phyloP scores from a whole-genome alignment of 2,797 vertebrate genomes.

The Cyprinodon diabolis region DNA sequence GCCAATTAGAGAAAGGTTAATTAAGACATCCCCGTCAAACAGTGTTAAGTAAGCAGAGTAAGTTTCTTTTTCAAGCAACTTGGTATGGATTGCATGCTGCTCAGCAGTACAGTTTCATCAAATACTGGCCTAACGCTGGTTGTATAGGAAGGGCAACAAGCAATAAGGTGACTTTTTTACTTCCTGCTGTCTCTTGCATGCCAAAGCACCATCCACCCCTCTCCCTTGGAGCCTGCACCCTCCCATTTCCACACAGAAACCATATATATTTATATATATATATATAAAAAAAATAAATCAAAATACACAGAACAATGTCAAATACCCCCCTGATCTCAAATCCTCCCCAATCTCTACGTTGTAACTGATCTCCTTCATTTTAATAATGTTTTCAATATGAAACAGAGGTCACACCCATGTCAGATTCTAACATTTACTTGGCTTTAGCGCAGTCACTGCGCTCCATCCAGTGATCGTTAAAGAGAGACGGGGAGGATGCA shows the following conservation, averaged over 20 bases:
- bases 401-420: slow-evolving; percentile 85
- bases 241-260: slow-evolving; percentile 44
- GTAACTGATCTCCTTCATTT: slow-evolving; percentile 38
- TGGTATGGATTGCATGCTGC: slow-evolving; percentile 67
- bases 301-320: slow-evolving; percentile 55
- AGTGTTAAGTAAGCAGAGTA: slow-evolving; percentile 62
- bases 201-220: slow-evolving; percentile 35
- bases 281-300: slow-evolving; percentile 55
- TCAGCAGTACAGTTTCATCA: slow-evolving; percentile 67
- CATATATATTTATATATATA: slow-evolving; percentile 35
- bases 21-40: slow-evolving; percentile 46
- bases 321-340: slow-evolving; percentile 33
- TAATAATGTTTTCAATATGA: slow-evolving; percentile 88
- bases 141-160: slow-evolving; percentile 64
- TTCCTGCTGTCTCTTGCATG: slow-evolving; percentile 40
- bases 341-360: slow-evolving; percentile 52
- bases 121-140: slow-evolving; percentile 78
- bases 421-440: slow-evolving; percentile 89
- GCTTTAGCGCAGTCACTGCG: slow-evolving; percentile 73
- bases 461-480: slow-evolving; percentile 53
- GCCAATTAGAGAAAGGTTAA: slow-evolving; percentile 50
- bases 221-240: slow-evolving; percentile 46
- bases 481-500: slow-evolving; percentile 61
- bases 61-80: slow-evolving; percentile 54
- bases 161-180: slow-evolving; percentile 51